Conservation (phyloP, 2,888 invertebrate genomes). For the Scrobipalpa costella region DNA sequence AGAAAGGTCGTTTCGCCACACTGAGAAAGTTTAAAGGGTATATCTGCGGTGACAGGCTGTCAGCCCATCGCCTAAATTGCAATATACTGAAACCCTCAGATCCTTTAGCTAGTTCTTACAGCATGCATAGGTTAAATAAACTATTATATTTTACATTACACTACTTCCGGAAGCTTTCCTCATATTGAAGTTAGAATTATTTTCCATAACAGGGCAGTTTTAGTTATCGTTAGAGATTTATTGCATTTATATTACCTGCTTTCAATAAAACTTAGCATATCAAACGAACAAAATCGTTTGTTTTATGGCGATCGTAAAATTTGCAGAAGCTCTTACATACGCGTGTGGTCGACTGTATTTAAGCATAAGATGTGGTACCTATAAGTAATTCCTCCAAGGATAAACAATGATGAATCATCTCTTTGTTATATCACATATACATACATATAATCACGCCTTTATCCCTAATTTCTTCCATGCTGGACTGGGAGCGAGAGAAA, state of each 20-base stretch:
- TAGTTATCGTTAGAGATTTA: conserved; percentile 23
- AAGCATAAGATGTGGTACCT: not conserved
- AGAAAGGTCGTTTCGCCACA: too few species aligned
- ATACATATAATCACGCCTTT: too few species aligned
- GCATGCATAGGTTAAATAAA: too few species aligned
- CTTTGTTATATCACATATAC: too few species aligned
- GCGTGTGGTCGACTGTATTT: conserved; percentile 17
- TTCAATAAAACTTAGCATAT: conserved; percentile 22
- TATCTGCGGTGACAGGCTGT: too few species aligned
- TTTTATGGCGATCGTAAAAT: conserved; percentile 25
- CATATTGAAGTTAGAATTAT: not conserved
- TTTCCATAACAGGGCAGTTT: conserved; percentile 17
- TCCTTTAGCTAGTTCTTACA: too few species aligned
- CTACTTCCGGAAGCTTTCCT: not conserved
- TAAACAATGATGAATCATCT: conserved; percentile 3
- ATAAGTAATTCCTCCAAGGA: not conserved
- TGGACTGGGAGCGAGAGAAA: too few species aligned
- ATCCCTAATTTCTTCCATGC: too few species aligned
- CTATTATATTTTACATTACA: too few species aligned
- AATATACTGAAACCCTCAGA: too few species aligned
- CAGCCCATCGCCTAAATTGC: too few species aligned
- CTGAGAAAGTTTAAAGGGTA: too few species aligned
- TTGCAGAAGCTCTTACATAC: conserved; percentile 21
- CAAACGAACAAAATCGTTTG: conserved; percentile 22
- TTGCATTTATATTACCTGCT: conserved; percentile 15